These are phyloP conservation scores for Hippopotamyrus pictus DNA, from an alignment of 2,797 vertebrate genomes.

Conservation along the genomic window DNA sequence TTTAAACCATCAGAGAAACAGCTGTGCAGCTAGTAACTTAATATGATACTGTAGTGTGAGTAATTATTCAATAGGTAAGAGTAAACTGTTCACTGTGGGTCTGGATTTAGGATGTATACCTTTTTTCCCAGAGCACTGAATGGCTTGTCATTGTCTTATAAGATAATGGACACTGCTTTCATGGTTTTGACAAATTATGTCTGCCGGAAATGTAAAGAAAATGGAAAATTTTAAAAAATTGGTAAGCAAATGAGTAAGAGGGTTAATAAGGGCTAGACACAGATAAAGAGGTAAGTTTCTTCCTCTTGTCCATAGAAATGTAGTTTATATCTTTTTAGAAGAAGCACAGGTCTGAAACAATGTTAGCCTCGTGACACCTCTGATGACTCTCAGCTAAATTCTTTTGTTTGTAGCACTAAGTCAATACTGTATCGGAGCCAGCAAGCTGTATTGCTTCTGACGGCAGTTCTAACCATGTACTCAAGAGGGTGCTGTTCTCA, in stretches of 20 bases:
- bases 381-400: background rate
- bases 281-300: background rate
- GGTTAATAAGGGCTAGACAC: background rate
- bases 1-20: background rate
- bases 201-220: background rate
- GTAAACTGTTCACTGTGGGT: background rate
- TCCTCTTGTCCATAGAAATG: background rate
- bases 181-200: background rate
- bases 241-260: background rate
- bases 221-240: background rate
- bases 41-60: background rate
- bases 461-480: background rate
- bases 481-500: slow-evolving; percentile 10
- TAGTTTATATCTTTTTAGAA: background rate
- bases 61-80: background rate
- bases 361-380: background rate
- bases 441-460: background rate
- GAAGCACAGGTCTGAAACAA: background rate
- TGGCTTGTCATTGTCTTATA: background rate
- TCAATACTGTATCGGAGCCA: background rate
- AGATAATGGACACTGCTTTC: background rate
- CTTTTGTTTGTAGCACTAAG: background rate
- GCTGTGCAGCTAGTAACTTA: background rate
- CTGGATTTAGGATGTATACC: background rate
- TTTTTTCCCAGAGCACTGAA: background rate